Evolutionary conservation across 2,888 invertebrate species (phyloP).

Genomic region (Noctuana brunneofusca): DNA sequence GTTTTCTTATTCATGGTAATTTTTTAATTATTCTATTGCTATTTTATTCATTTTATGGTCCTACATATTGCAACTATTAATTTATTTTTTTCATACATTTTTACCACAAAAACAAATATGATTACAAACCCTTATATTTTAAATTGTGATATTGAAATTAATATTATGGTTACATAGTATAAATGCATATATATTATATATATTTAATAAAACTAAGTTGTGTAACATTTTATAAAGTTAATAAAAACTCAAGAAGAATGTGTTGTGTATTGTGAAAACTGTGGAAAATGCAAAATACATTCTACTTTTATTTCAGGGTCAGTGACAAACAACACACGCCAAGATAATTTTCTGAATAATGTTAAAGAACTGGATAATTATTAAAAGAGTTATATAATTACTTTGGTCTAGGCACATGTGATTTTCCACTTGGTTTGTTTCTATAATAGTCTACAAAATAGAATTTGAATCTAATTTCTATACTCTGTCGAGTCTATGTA

Average conservation of each 20-base stretch:
- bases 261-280: background rate
- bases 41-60: conserved; percentile 19
- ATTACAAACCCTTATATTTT: conserved; percentile 28
- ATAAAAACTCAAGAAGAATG: background rate
- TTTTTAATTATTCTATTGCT: conserved; percentile 24
- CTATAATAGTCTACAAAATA: background rate
- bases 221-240: background rate
- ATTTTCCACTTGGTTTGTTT: conserved; percentile 5
- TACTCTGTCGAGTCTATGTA: background rate
- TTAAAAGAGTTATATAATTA: conserved; percentile 4
- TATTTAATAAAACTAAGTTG: conserved; percentile 3
- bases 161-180: conserved; percentile 29
- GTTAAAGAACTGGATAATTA: background rate
- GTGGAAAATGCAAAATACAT: background rate
- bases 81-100: conserved; percentile 9
- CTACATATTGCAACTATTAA: conserved; percentile 20
- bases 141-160: conserved; percentile 18
- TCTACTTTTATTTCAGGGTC: background rate
- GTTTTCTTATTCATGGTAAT: conserved; percentile 9
- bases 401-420: conserved; percentile 18
- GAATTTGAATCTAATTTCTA: background rate
- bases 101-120: conserved; percentile 32
- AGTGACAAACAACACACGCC: background rate
- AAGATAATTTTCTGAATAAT: background rate
- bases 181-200: conserved; percentile 38